Percentiles rank a stretch among this genome's conserved stretches.
Conservation (phyloP, 2,888 invertebrate genomes). For the Mimumesa dahlbomi region DNA sequence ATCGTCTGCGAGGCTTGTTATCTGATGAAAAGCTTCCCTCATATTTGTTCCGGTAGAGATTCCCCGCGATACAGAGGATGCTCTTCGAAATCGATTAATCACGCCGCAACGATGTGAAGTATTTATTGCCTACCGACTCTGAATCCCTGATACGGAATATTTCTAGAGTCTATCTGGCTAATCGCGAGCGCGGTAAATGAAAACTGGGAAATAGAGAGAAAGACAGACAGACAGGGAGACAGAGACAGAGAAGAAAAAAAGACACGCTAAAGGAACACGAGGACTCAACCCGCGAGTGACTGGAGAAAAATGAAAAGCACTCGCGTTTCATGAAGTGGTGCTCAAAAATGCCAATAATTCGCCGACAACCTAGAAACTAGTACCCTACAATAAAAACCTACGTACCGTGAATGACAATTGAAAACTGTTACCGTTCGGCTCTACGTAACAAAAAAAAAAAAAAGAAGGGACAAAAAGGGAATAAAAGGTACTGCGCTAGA, state of each 20-base stretch:
- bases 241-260: neutral
- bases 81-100: conserved; percentile 5
- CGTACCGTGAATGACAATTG: neutral
- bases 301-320: neutral
- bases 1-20: too few relatives aligned
- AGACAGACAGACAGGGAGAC: too few relatives aligned
- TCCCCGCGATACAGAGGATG: too few relatives aligned
- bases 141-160: conserved; percentile 10
- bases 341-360: conserved; percentile 3
- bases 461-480: too few relatives aligned
- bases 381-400: conserved; percentile 2
- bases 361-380: neutral
- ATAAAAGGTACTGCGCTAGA: neutral
- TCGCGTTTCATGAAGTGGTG: neutral
- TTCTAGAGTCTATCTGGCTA: neutral
- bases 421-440: conserved; percentile 11
- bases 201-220: too few relatives aligned
- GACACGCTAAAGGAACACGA: neutral
- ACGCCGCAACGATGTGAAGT: neutral
- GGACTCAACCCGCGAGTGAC: neutral
- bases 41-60: too few relatives aligned
- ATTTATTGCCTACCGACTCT: conserved; percentile 2
- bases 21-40: too few relatives aligned
- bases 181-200: too few relatives aligned
- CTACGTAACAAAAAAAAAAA: neutral